Evolutionary conservation across 2,113 vertebrate species (phyloP), one percentile per base, ranked within the genome.

Genomic region (Mystacornis crossleyi): DNA sequence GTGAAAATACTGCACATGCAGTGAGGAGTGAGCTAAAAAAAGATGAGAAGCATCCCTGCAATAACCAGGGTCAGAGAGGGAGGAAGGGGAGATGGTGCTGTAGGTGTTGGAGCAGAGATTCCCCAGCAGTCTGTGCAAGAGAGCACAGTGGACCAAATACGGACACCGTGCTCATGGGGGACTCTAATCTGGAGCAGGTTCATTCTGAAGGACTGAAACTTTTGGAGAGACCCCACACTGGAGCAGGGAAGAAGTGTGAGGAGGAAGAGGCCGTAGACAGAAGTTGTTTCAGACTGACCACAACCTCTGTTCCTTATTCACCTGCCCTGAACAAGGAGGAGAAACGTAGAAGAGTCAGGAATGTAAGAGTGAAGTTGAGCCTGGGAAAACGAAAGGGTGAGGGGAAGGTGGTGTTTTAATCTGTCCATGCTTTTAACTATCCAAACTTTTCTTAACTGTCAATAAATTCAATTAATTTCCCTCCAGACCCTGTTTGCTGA

Each of bases 231-330:
- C 3, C 6, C 19, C 8, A 24, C 9, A 28, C 9, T 67, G 48
- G 11, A 54, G 14, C 19, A 69, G 18, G 2, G 23, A 14, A 47
- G n/a, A 73, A 60, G 2, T 10, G 4, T 33, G 40, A 64, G 23
- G 54, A 69, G 15, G 12, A 64, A 64, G 45, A 12, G 26, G 2
- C 8, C 57, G 19, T 18, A 36, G 16, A 31, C 6, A 45, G 13
- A 53, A 34, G 8, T 34, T 78, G 29, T 57, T 60, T 55, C 2
- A 3, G 15, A 19, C 2, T 55, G 31, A 51, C 2, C 29, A 85
- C 31, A 54, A 51, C 6, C 9, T 5, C 13, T 8, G 7, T 38
- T 71, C 14, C 16, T 2, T 17, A 17, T 3, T 13, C 2, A 5
- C 10, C 9, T 47, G 5, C 18, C 57, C 20, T 4, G 2, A 23